Evolutionary conservation across 2,888 invertebrate genomes (phyloP), one percentile per base, ranked within the genome.

Genomic region (Brenthis ino): DNA sequence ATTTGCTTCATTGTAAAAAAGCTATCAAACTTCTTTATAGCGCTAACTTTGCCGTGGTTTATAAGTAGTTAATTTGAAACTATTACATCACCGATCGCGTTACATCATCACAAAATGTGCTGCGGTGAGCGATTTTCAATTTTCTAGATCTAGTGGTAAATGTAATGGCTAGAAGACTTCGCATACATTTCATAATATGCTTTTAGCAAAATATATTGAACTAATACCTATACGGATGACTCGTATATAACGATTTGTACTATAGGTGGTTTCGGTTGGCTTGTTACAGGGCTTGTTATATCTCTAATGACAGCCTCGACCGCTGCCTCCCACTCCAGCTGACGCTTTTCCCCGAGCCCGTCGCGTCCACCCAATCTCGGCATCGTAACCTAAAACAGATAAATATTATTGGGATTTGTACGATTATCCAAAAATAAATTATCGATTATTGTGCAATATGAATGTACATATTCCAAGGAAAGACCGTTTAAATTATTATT

Each of bases 221-320:
- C 13, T 5, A 57, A 50, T 43, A 60, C 75, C 28, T 89, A 97
- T 61, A 97, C 97, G n/a, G 97, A 97, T 67, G 97, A 96, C 86
- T 97, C 97, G 86, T 97, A 97, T 82, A 97, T 96, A 77, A 97
- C 96, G 75, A 97, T 97, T 91, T 97, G 97, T 54, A 97, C 94
- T 48, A 96, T 93, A 1, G 94, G 94, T n/a, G 94, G 94, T 72
- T 90, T 93, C 51, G 91, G 80, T 63, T 86, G 93, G 69, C 94
- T 93, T 20, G 93, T 88, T 69, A 94, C 88, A 5, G 95, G 94
- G 53, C 94, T 93, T 56, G 95, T 95, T 73, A 97, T 94, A 76
- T 96, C 95, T 79, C 95, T 91, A 74, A 96, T 94, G 70, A 96
- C 95, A 14, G 96, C 96, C 77, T 96, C 96, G 70, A 97, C 95